Base-by-base conservation (phyloP, 2,888 invertebrate genomes). In the Macroteleia sp. region DNA sequence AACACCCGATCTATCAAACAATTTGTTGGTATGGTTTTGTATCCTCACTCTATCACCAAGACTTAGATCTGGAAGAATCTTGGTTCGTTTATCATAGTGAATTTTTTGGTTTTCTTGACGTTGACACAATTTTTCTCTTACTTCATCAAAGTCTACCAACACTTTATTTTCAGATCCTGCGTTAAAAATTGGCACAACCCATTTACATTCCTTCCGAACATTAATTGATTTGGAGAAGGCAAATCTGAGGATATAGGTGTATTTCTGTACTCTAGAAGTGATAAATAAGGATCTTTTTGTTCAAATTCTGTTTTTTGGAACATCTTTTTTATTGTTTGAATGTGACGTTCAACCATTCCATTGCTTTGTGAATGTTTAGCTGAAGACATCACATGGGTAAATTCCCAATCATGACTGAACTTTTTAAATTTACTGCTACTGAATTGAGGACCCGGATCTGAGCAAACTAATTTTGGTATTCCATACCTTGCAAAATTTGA, bases 181-280 rank as follows among this genome's bases (percentile, higher is more conserved):
- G n/a, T n/a, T n/a, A n/a, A n/a, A n/a, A n/a, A n/a, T n/a, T n/a
- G n/a, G n/a, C n/a, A n/a, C n/a, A n/a, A n/a, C n/a, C 79, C 80
- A 54, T 74, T 48, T 14, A 76, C 19, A 14, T 74, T 76, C 42
- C 71, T 57, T 19, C 56, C 59, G 9, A 76, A 61, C 17, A 82
- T 46, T 17, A 80, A n/a, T 52, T 80, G 67, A 28, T 78, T 71
- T 14, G 83, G 82, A 2, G 82, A 80, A n/a, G 14, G 30, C 6
- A 70, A 36, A 4, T 73, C 48, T 6, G 46, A 50, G 8, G 30
- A 48, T 3, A 82, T 76, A 10, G 78, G 85, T n/a, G 77, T 81
- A 30, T 79, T 81, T 44, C 79, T 66, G 41, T 78, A 82, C 46
- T 82, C 81, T 16, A 82, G 20, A 4, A 82, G 36, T 9, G 64